Conservation (phyloP, 2,113 vertebrate genomes). For the Sorex araneus region DNA sequence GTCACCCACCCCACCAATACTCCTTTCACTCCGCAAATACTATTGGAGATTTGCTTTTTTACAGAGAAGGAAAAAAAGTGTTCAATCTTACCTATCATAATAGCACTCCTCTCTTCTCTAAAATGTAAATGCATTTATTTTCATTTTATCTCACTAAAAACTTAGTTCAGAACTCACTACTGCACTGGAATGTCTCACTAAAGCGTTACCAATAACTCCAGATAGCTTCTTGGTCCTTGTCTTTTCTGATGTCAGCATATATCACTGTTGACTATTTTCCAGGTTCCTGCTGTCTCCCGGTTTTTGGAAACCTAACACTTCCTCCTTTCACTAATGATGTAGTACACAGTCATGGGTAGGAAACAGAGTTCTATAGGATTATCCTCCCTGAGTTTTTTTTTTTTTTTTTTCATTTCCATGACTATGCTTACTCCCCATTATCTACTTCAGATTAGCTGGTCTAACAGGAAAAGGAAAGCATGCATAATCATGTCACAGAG, state of each 20-base stretch:
- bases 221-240: not conserved
- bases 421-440: not conserved
- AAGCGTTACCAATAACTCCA: not conserved
- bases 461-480: not conserved
- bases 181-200: not conserved
- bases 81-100: not conserved
- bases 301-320: not conserved
- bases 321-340: not conserved
- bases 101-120: not conserved
- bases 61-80: no score
- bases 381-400: not conserved
- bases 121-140: not conserved
- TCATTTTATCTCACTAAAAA: not conserved
- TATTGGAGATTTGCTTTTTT: not conserved
- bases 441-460: not conserved
- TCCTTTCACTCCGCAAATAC: not conserved
- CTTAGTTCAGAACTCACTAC: not conserved
- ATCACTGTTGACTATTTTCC: not conserved
- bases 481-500: not conserved
- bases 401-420: not conserved
- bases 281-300: not conserved
- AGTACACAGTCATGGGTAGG: not conserved
- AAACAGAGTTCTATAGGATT: not conserved
- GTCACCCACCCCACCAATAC: not conserved
- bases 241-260: not conserved